These are phyloP conservation scores for Drosophila rubida DNA, from an alignment of 2,888 invertebrate genomes.

Conservation along the genomic window DNA sequence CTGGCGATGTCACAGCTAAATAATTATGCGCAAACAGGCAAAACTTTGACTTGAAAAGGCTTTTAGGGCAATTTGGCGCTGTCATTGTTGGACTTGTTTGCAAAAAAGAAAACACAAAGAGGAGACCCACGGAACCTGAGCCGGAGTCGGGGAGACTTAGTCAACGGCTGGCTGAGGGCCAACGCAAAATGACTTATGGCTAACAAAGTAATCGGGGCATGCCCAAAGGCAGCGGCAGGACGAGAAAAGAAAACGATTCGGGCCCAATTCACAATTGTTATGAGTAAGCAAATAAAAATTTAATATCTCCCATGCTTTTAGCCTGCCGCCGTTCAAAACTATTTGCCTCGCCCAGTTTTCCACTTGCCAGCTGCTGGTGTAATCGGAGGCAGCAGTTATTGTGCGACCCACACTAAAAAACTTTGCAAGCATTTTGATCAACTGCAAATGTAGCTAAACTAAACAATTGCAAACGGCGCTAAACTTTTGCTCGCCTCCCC, in stretches of 20 bases:
- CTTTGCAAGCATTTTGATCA: conserved; percentile 60
- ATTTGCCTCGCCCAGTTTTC: conserved; percentile 51
- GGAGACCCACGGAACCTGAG: conserved; percentile 49
- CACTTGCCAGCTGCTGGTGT: conserved; percentile 12
- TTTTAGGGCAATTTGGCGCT: conserved; percentile 81
- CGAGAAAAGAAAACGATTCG: conserved; percentile 8
- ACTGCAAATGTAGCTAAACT: conserved; percentile 62
- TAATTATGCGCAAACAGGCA: conserved; percentile 77
- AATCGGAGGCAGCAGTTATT: conserved; percentile 51
- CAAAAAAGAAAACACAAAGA: conserved; percentile 24
- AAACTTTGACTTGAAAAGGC: conserved; percentile 80
- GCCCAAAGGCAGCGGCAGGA: neutral
- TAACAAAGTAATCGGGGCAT: conserved; percentile 30
- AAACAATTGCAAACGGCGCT: conserved; percentile 60
- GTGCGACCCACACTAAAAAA: conserved; percentile 43
- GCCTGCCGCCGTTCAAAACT: conserved; percentile 58
- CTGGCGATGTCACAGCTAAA: conserved; percentile 60
- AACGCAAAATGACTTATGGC: conserved; percentile 66
- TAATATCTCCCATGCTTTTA: conserved; percentile 67
- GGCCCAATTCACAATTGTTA: conserved; percentile 56
- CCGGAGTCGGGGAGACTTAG: conserved; percentile 3
- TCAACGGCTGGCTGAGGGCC: conserved; percentile 49
- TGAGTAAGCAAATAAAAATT: conserved; percentile 72
- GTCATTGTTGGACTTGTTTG: conserved; percentile 75
- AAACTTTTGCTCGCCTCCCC: conserved; percentile 59